Percentiles rank a stretch among this genome's conserved stretches.
Evolutionary conservation across 2,888 invertebrate species (phyloP).

Genomic region (Buathra laborator): DNA sequence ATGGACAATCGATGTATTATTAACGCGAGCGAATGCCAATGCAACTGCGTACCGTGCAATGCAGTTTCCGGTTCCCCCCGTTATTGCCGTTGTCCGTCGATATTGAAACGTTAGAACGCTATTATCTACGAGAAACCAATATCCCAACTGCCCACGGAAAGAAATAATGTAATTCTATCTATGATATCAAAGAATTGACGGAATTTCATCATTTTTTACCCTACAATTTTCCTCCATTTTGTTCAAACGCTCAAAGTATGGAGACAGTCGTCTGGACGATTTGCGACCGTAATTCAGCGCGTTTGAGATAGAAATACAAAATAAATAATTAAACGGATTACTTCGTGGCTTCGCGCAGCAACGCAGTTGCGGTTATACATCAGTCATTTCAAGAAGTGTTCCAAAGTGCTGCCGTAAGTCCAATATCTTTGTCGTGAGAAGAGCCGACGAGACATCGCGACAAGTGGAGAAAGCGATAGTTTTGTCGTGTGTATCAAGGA

Average conservation of each 20-base stretch:
- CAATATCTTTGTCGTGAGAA: constrained; percentile 15
- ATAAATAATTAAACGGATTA: constrained; percentile 10
- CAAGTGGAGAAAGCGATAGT: constrained; percentile 9
- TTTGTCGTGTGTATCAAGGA: constrained; percentile 26
- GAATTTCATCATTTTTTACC: not conserved
- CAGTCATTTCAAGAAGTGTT: not conserved
- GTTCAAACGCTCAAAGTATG: not conserved
- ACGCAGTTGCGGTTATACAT: constrained; percentile 1
- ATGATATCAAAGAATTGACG: not conserved
- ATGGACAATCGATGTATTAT: constrained; percentile 61
- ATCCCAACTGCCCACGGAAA: not conserved
- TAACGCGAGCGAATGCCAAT: constrained; percentile 19
- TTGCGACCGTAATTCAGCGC: not conserved
- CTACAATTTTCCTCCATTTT: not conserved
- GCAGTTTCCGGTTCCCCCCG: constrained; percentile 35
- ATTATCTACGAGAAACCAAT: not conserved
- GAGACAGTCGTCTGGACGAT: not conserved
- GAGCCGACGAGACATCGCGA: constrained; percentile 4
- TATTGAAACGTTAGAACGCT: not conserved
- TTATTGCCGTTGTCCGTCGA: constrained; percentile 37
- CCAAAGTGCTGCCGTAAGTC: constrained; percentile 17
- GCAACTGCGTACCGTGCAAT: constrained; percentile 1
- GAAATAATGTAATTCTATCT: not conserved
- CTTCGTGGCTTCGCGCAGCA: not conserved
- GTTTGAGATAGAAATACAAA: not conserved